Conservation (phyloP, 2,797 vertebrate genomes). For the Masticophis lateralis region DNA sequence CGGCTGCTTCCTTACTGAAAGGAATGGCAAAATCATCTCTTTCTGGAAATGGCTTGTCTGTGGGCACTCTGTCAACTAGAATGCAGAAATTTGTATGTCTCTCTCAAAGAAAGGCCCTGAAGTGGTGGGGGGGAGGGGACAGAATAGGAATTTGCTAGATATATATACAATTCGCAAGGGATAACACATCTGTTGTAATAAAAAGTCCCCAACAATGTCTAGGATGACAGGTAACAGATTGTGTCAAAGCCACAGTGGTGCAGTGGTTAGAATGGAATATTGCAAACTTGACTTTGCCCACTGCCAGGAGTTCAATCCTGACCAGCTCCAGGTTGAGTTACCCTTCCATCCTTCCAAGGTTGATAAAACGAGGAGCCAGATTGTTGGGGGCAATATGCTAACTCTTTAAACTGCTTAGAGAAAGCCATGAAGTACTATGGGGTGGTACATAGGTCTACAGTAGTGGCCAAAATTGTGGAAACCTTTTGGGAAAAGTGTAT, state of each 20-base stretch:
- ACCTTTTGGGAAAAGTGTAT: too few relatives aligned
- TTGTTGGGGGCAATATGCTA: neutral
- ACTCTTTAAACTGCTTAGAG: neutral
- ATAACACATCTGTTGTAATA: neutral
- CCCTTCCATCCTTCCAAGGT: neutral
- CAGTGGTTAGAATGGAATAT: neutral
- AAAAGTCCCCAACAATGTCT: neutral
- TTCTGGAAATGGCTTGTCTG: conserved; percentile 56
- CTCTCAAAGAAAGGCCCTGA: conserved; percentile 31
- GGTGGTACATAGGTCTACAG: neutral
- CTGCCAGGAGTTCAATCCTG: neutral
- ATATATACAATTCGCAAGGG: conserved; percentile 24
- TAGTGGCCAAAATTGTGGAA: too few relatives aligned
- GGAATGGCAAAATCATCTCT: conserved; percentile 58
- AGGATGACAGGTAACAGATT: fast-evolving
- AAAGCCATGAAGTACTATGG: neutral
- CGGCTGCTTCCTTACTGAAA: conserved; percentile 52
- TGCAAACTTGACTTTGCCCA: neutral
- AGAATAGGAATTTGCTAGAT: conserved; percentile 28
- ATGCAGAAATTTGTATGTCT: conserved; percentile 49
- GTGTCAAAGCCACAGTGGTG: fast-evolving
- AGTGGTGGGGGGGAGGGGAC: conserved; percentile 34
- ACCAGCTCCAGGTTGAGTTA: neutral
- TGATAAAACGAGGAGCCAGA: neutral
- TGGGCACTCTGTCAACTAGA: conserved; percentile 49